Conservation (phyloP, 2,797 vertebrate species). For the Cryptoblepharus egeriae region DNA sequence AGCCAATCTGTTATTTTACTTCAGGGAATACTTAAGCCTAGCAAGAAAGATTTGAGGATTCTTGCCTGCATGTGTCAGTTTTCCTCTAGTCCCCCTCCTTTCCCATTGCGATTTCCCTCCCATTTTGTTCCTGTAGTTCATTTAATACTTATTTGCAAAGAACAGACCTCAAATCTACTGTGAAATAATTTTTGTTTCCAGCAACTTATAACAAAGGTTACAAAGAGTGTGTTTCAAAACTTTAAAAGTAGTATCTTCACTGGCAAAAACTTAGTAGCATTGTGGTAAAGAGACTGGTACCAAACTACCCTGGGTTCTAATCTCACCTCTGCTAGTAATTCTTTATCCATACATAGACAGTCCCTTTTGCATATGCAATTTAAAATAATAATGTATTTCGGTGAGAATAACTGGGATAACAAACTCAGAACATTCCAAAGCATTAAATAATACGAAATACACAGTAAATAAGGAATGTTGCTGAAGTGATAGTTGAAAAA, state of each 20-base stretch:
- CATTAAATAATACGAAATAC: too few species aligned
- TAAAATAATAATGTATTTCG: too few species aligned
- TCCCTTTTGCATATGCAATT: too few species aligned
- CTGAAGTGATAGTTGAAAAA: too few species aligned
- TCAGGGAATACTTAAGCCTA: conserved; percentile 31
- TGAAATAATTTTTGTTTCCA: conserved; percentile 16
- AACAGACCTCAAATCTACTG: neutral
- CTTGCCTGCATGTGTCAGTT: conserved; percentile 42
- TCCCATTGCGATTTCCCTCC: conserved; percentile 27
- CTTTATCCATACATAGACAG: too few species aligned
- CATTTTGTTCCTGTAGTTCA: neutral
- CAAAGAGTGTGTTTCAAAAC: neutral
- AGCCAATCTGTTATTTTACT: conserved; percentile 52
- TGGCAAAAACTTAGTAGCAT: neutral
- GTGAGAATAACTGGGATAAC: neutral
- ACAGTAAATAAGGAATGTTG: too few species aligned
- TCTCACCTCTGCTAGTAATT: neutral
- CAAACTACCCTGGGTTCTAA: neutral
- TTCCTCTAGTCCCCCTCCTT: conserved; percentile 14
- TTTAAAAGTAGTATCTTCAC: neutral
- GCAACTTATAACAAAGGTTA: neutral
- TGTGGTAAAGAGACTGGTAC: neutral
- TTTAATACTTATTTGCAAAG: conserved; percentile 16
- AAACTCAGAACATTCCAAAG: neutral
- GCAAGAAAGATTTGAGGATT: conserved; percentile 40